Evolutionary conservation across 2,797 vertebrate species (phyloP).

Genomic region (Phalanger gymnotis): DNA sequence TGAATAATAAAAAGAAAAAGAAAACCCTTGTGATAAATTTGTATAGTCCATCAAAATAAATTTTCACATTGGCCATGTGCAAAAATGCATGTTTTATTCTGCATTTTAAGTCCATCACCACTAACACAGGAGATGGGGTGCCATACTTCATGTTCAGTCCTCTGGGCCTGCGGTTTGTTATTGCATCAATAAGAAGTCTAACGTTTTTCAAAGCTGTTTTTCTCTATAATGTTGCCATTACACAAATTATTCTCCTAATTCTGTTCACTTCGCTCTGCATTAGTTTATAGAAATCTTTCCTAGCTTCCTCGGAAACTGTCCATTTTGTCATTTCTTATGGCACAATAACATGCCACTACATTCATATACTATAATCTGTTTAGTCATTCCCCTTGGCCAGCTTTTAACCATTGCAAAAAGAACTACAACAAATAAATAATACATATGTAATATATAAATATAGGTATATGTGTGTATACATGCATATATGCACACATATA

Average conservation of each 20-base stretch:
- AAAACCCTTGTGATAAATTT: not conserved
- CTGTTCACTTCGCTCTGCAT: not conserved
- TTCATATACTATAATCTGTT: not conserved
- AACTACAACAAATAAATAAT: not conserved
- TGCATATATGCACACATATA: too few relatives aligned
- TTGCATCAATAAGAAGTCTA: not conserved
- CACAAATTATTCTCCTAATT: not conserved
- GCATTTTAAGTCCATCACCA: not conserved
- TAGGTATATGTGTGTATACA: too few relatives aligned
- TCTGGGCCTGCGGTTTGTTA: not conserved
- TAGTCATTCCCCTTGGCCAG: not conserved
- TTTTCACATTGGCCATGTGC: not conserved
- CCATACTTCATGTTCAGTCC: not conserved
- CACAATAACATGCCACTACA: not conserved
- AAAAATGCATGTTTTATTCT: not conserved
- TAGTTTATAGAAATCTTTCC: not conserved
- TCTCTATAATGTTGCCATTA: not conserved
- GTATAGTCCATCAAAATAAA: not conserved
- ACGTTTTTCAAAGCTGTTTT: not conserved
- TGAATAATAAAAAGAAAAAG: not conserved
- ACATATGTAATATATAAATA: too few relatives aligned
- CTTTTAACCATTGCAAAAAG: not conserved
- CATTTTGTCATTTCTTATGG: not conserved
- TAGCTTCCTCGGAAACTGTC: not conserved
- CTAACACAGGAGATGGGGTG: not conserved